These are phyloP conservation scores for Cinclus cinclus DNA, from an alignment of 2,113 vertebrate species.

Conservation along the genomic window DNA sequence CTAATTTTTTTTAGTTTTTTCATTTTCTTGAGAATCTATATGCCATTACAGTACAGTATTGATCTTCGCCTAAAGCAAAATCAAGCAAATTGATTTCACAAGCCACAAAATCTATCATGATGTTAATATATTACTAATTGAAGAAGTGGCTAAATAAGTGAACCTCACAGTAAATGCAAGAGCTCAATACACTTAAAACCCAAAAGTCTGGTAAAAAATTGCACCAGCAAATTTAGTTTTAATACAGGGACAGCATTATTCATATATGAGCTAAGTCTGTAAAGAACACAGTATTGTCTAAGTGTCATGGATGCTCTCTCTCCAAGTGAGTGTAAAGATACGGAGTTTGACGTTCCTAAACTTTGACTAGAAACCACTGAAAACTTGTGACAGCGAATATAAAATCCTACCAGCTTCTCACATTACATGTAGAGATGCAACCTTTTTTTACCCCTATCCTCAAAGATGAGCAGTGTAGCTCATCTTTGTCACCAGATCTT, in stretches of 20 bases:
- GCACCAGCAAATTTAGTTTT: neutral
- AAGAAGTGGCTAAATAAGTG: constrained; percentile 17
- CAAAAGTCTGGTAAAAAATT: neutral
- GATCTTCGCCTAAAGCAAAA: constrained; percentile 15
- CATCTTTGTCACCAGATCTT: neutral
- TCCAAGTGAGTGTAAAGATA: neutral
- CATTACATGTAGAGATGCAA: neutral
- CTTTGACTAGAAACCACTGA: neutral
- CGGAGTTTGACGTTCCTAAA: neutral
- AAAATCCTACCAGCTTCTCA: neutral
- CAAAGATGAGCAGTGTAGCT: neutral
- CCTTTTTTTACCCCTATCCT: neutral
- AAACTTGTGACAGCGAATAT: neutral
- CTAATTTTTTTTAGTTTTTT: neutral
- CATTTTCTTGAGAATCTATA: constrained; percentile 10
- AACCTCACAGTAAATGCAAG: neutral
- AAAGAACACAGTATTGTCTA: neutral
- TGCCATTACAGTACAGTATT: neutral
- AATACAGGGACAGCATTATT: neutral
- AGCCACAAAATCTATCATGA: neutral
- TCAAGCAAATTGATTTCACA: constrained; percentile 12
- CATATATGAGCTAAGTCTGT: neutral
- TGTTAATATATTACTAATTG: constrained; percentile 37
- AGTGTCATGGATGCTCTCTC: neutral
- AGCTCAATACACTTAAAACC: neutral